A percentile compares a stretch with the other conserved stretches of the same genome.
Evolutionary conservation across 1,140 invertebrate genomes (phyloP).

Genomic region (Mercenaria mercenaria): DNA sequence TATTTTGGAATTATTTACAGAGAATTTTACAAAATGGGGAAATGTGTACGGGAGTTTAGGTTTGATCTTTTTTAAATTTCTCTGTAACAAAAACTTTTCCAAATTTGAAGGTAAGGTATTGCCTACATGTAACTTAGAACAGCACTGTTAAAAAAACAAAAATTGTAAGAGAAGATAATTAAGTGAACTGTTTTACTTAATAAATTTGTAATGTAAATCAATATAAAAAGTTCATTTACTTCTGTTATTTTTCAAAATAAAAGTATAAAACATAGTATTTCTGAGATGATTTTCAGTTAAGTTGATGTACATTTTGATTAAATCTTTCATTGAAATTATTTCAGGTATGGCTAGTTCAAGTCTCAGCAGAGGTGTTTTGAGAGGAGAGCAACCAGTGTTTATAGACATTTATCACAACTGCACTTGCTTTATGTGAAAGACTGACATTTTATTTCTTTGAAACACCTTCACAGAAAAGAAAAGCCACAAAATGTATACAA

Average conservation of each 20-base stretch:
- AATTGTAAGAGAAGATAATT: no score
- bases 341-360: conserved; percentile 26
- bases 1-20: conserved; percentile 5
- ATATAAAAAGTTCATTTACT: no score
- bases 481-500: no score
- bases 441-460: no score
- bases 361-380: background rate
- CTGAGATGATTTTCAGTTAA: no score
- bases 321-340: no score
- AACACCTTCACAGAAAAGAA: no score
- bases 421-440: background rate
- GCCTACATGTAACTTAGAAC: background rate
- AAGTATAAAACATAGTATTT: no score
- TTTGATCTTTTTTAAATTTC: background rate
- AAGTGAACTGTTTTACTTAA: no score
- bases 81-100: background rate
- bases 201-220: no score
- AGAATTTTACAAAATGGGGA: conserved; percentile 22
- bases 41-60: background rate
- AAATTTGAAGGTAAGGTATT: conserved; percentile 46
- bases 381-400: conserved; percentile 13
- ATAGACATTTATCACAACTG: background rate
- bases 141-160: background rate
- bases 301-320: no score
- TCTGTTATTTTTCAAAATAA: no score